phyloP scores from a whole-genome alignment of 1,140 invertebrate species.

The Anagrus nilaparvatae region DNA sequence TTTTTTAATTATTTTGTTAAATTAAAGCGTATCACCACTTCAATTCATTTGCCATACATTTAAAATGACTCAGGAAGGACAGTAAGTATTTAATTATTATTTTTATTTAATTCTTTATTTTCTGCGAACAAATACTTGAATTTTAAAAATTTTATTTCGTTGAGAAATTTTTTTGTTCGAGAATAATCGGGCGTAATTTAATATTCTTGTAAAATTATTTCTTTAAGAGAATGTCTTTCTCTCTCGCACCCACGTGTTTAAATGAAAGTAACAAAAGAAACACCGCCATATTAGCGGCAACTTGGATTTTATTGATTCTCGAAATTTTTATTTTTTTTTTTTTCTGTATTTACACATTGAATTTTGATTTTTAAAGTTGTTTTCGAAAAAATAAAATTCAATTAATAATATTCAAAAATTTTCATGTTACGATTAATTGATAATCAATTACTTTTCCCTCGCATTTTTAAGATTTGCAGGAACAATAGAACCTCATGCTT shows the following conservation, averaged over 20 bases:
- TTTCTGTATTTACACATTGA: neutral
- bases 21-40: too few relatives aligned
- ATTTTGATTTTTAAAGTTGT: neutral
- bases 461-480: neutral
- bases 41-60: too few relatives aligned
- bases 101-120: neutral
- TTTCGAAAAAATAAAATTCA: neutral
- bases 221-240: neutral
- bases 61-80: slow-evolving; percentile 39
- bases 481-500: neutral
- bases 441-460: too few relatives aligned
- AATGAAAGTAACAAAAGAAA: slow-evolving; percentile 15
- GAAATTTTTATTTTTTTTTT: slow-evolving; percentile 29
- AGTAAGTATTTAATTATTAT: slow-evolving; percentile 30
- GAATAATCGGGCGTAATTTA: neutral
- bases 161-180: neutral
- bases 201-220: slow-evolving; percentile 3
- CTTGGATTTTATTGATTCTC: slow-evolving; percentile 38
- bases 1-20: too few relatives aligned
- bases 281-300: slow-evolving; percentile 35
- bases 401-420: neutral
- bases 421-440: slow-evolving; percentile 11
- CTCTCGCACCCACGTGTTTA: neutral
- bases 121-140: neutral
- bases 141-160: neutral